phyloP scores from a whole-genome alignment of 2,888 invertebrate genomes.

The Apotomis capreana region DNA sequence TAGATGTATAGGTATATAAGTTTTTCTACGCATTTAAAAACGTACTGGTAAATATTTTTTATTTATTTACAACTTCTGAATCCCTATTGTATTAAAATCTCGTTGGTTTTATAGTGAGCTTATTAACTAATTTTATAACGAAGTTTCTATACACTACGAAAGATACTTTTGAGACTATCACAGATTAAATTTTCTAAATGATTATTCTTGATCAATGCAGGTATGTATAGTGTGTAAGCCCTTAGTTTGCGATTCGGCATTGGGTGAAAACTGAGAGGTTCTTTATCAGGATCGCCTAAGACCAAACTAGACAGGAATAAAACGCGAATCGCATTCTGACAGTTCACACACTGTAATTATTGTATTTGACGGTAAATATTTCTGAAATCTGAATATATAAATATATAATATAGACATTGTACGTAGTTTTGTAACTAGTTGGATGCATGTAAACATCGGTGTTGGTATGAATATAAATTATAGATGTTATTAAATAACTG shows the following conservation, averaged over 20 bases:
- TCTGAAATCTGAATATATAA: conserved; percentile 30
- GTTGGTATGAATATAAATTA: conserved; percentile 42
- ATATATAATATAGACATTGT: conserved; percentile 29
- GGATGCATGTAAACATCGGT: conserved; percentile 45
- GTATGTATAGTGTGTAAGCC: background rate
- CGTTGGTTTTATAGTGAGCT: conserved; percentile 21
- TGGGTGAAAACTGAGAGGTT: too few species aligned
- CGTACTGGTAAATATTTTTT: conserved; percentile 12
- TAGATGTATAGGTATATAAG: conserved; percentile 21
- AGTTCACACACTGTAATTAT: too few species aligned
- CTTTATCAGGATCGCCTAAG: too few species aligned
- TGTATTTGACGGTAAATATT: conserved; percentile 12
- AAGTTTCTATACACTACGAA: conserved; percentile 13
- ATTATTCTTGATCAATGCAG: conserved; percentile 10
- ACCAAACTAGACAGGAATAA: too few species aligned
- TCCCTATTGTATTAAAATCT: conserved; percentile 3
- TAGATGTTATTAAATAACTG: conserved; percentile 41
- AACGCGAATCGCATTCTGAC: too few species aligned
- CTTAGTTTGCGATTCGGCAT: too few species aligned
- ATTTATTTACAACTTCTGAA: conserved; percentile 21
- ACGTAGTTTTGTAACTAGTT: conserved; percentile 45
- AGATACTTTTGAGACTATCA: conserved; percentile 3
- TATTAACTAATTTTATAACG: conserved; percentile 20
- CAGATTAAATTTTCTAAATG: conserved; percentile 22
- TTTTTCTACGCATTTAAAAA: conserved; percentile 2